Percentiles rank a stretch among this genome's conserved stretches.
Conservation (phyloP, 2,113 vertebrate species). For the Cephalopterus ornatus region DNA sequence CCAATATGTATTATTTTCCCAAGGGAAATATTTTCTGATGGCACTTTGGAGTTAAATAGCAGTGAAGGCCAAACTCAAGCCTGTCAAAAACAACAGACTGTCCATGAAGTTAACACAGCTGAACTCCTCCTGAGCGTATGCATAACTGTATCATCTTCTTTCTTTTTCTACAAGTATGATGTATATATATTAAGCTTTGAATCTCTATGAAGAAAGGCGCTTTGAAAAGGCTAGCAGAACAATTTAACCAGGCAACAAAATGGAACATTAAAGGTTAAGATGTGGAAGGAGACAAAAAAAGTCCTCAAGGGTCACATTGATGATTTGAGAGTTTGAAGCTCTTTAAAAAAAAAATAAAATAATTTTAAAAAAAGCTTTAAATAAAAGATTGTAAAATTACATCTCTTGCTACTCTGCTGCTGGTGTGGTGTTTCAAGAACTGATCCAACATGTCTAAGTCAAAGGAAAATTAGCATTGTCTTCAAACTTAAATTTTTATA, state of each 20-base stretch:
- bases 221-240: background rate
- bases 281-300: background rate
- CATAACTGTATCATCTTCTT: background rate
- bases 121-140: background rate
- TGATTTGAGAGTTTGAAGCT: background rate
- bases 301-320: accelerated
- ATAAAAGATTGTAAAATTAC: background rate
- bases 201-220: background rate
- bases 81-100: background rate
- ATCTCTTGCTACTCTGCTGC: background rate
- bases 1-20: background rate
- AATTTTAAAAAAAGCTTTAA: background rate
- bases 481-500: background rate
- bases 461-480: background rate
- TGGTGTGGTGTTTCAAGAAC: background rate
- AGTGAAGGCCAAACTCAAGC: background rate
- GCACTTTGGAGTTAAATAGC: background rate
- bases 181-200: background rate
- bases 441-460: background rate
- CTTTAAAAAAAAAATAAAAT: background rate
- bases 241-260: background rate
- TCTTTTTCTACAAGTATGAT: background rate
- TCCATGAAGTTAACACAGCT: background rate
- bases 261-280: background rate
- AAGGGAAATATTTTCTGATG: background rate